Evolutionary conservation across 1,140 invertebrate species (phyloP), one percentile per base, ranked within the genome.

Genomic region (Macrostomum lignano): DNA sequence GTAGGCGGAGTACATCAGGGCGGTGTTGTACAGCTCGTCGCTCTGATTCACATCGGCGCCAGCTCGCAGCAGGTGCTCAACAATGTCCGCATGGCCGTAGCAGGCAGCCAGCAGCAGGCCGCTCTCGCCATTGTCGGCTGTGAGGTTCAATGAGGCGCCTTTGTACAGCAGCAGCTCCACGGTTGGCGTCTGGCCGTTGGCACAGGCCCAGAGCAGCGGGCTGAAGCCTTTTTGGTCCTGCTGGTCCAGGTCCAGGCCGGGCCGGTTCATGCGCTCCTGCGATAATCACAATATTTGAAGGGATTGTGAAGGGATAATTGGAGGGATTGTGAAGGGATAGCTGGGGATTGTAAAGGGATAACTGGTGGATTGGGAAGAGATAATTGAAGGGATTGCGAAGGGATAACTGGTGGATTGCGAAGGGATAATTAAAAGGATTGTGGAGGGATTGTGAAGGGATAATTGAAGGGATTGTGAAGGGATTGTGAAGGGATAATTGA

Each of bases 21-120:
- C 70, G 28, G 74, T 76, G 47, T 74, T 78, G 28, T 73, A 73
- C 64, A 76, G 74, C 60, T 78, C 71, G 63, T 84, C 76, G 42
- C 61, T 64, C 45, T 71, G 67, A 49, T 76, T 69, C 19, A 73
- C 65, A 51, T 71, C 61, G 25, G 72, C 71, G 14, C 72, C 72
- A 47, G 70, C 63, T 40, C 63, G 67, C 17, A 84, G 51, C 13
- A 84, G 61, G 38, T 75, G 63, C 49, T 69, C 71, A 1, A 79
- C 68, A 44, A 81, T 68, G 44, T 79, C 74, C 46, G 73, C 67
- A 55, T 81, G 76, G 11, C 78, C 78, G 23, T 72, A 71, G 28
- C 69, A 69, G 17, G 74, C 68, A 69, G 69, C 14, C 62, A 51
- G 37, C 14, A 49, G 36, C 2, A 51, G 38, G 7, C 43, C 41